Percentiles rank a stretch among this genome's conserved stretches.
Conservation (phyloP, 2,797 vertebrate species). For the Hypotaenidia okinawae region DNA sequence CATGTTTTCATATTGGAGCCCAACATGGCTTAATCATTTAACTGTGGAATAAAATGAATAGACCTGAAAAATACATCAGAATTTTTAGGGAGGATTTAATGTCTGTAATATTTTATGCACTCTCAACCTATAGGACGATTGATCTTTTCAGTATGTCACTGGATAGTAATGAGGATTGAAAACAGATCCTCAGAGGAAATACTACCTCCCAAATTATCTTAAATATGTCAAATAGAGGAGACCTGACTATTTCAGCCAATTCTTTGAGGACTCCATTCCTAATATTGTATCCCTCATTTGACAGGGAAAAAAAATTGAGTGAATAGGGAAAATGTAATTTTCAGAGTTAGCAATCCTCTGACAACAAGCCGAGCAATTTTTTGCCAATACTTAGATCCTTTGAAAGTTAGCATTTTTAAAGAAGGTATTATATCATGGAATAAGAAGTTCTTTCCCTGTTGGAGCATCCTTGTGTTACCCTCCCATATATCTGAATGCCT, state of each 20-base stretch:
- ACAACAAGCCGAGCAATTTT: neutral
- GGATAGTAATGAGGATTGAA: constrained; percentile 63
- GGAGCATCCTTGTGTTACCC: neutral
- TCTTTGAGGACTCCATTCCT: neutral
- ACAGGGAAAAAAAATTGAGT: neutral
- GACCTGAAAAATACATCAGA: constrained; percentile 35
- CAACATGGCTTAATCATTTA: constrained; percentile 45
- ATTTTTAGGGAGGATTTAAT: constrained; percentile 59
- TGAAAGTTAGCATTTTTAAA: neutral
- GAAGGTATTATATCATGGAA: neutral
- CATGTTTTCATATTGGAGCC: constrained; percentile 24
- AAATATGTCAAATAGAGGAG: neutral
- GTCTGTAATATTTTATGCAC: constrained; percentile 37
- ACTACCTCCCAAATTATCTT: constrained; percentile 24
- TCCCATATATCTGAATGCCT: neutral
- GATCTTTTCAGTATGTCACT: constrained; percentile 42
- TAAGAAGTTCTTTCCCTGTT: neutral
- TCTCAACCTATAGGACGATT: neutral
- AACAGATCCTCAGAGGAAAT: constrained; percentile 57
- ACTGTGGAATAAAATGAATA: constrained; percentile 25
- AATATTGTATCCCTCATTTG: neutral
- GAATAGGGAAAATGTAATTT: neutral
- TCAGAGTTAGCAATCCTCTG: neutral
- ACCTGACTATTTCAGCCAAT: neutral
- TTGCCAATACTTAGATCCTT: neutral